phyloP scores from a whole-genome alignment of 1,140 invertebrate species.

The Danaus plexippus region DNA sequence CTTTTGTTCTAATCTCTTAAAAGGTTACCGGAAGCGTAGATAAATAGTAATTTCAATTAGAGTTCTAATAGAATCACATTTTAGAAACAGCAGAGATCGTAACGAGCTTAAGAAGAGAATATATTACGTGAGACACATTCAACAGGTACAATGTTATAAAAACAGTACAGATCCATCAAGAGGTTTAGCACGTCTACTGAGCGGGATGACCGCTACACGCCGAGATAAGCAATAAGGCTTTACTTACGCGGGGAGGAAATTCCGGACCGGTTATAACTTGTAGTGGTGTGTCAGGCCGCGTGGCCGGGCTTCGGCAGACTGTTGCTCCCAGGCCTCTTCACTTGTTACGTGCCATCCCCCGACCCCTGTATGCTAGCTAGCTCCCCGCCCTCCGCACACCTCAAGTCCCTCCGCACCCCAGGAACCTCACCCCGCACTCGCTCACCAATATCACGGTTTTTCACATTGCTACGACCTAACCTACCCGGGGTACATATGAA shows the following conservation, averaged over 20 bases:
- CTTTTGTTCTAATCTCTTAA: no score
- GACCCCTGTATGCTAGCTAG: conserved; percentile 24
- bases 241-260: conserved; percentile 56
- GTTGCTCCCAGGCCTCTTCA: conserved; percentile 68
- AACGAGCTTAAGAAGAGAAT: conserved; percentile 1
- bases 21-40: no score
- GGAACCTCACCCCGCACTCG: conserved; percentile 49
- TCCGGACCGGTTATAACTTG: conserved; percentile 35
- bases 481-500: conserved; percentile 30
- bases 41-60: no score
- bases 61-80: no score
- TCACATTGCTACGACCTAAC: conserved; percentile 58
- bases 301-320: conserved; percentile 68
- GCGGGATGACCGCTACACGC: conserved; percentile 22
- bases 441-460: conserved; percentile 60
- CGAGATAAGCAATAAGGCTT: conserved; percentile 36
- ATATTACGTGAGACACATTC: conserved; percentile 34
- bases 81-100: no score
- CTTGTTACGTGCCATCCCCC: conserved; percentile 66
- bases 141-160: conserved; percentile 54
- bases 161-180: conserved; percentile 34
- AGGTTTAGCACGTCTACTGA: conserved; percentile 17
- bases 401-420: conserved; percentile 36
- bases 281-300: conserved; percentile 51
- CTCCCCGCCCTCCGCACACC: conserved; percentile 21